A percentile compares a stretch with the other conserved stretches of the same genome.
phyloP scores from a whole-genome alignment of 1,140 invertebrate species.

The Glossosoma conforme region DNA sequence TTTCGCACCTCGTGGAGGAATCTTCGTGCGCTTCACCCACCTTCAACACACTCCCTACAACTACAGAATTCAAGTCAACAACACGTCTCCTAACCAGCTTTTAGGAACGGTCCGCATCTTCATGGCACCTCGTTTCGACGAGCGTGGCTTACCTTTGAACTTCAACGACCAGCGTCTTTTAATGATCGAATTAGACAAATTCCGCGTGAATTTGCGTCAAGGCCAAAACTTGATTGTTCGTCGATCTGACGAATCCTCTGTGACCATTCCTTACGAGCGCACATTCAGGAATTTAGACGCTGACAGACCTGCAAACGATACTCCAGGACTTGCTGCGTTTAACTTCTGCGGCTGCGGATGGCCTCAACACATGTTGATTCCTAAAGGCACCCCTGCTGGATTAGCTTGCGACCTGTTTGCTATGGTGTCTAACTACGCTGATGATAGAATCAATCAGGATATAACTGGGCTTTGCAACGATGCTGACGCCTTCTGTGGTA shows the following conservation, averaged over 20 bases:
- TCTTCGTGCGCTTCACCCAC: slow-evolving; percentile 66
- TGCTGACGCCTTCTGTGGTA: slow-evolving; percentile 68
- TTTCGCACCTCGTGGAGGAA: slow-evolving; percentile 63
- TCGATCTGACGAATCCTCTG: slow-evolving; percentile 58
- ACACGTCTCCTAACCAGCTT: slow-evolving; percentile 40
- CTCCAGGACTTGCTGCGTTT: slow-evolving; percentile 52
- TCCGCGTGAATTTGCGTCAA: slow-evolving; percentile 55
- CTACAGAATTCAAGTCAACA: slow-evolving; percentile 61
- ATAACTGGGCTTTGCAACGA: slow-evolving; percentile 53
- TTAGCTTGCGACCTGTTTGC: slow-evolving; percentile 68
- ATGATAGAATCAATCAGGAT: slow-evolving; percentile 55
- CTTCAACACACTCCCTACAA: slow-evolving; percentile 66
- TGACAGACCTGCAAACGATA: slow-evolving; percentile 50
- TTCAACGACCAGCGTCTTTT: slow-evolving; percentile 62
- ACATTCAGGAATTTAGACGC: slow-evolving; percentile 60
- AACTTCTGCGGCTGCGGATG: slow-evolving; percentile 84
- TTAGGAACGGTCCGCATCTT: slow-evolving; percentile 71
- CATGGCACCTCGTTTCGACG: slow-evolving; percentile 64
- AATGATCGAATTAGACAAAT: slow-evolving; percentile 77
- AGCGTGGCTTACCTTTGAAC: slow-evolving; percentile 57
- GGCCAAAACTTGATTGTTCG: slow-evolving; percentile 60
- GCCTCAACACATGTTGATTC: slow-evolving; percentile 79
- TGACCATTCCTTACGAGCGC: slow-evolving; percentile 68
- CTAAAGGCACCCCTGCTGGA: slow-evolving; percentile 66
- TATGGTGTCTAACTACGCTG: slow-evolving; percentile 73